A percentile compares a stretch with the other conserved stretches of the same genome.
These are phyloP conservation scores for Drosophila cardini DNA, from an alignment of 1,140 invertebrate genomes.

Conservation along the genomic window DNA sequence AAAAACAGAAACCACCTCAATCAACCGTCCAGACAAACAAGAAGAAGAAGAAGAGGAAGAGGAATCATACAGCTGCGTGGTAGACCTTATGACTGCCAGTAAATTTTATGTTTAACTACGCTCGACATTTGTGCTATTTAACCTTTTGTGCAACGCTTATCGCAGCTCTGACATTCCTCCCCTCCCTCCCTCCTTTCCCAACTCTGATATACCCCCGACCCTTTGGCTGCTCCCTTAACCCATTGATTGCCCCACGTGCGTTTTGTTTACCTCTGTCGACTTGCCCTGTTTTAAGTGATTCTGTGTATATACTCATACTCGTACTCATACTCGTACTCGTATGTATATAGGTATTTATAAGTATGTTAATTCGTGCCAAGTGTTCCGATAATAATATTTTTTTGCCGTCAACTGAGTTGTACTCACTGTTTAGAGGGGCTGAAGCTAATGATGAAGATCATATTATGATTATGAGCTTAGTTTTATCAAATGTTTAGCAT, in stretches of 20 bases:
- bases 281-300: slow-evolving; percentile 39
- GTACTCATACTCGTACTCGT: too few relatives aligned
- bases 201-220: slow-evolving; percentile 26
- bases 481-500: neutral
- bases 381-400: slow-evolving; percentile 48
- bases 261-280: slow-evolving; percentile 32
- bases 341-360: too few relatives aligned
- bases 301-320: slow-evolving; percentile 23
- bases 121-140: slow-evolving; percentile 68
- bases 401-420: slow-evolving; percentile 7
- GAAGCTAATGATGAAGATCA: slow-evolving; percentile 9
- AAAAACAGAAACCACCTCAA: slow-evolving; percentile 2
- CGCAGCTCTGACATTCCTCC: slow-evolving; percentile 40
- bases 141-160: slow-evolving; percentile 67
- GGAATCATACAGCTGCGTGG: slow-evolving; percentile 61
- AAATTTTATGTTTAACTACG: slow-evolving; percentile 80
- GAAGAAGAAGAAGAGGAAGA: too few relatives aligned
- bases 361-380: slow-evolving; percentile 48
- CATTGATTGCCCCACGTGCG: slow-evolving; percentile 48
- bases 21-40: slow-evolving; percentile 30
- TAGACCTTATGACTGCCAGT: slow-evolving; percentile 48
- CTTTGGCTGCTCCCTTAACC: neutral
- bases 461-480: neutral
- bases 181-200: neutral
- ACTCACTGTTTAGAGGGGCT: slow-evolving; percentile 2